These are phyloP conservation scores for Periophthalmus modestus DNA, from an alignment of 2,113 vertebrate species.

Conservation along the genomic window DNA sequence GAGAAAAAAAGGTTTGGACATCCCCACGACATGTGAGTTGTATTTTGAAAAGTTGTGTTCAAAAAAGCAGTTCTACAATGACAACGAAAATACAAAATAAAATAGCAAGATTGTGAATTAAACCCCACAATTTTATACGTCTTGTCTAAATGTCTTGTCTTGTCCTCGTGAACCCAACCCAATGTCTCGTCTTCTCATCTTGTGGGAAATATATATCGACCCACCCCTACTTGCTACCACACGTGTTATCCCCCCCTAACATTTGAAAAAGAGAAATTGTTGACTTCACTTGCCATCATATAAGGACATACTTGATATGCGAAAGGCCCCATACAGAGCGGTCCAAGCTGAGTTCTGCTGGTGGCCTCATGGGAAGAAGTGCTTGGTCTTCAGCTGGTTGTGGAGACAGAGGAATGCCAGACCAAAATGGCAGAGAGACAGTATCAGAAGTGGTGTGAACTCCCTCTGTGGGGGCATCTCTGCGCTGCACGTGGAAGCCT, in stretches of 20 bases:
- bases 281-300: neutral
- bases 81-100: too few relatives aligned
- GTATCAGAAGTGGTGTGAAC: constrained; percentile 24
- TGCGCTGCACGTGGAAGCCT: constrained; percentile 51
- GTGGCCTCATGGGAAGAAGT: constrained; percentile 74
- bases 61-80: too few relatives aligned
- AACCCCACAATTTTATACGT: too few relatives aligned
- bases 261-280: neutral
- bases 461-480: constrained; percentile 66
- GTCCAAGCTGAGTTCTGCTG: constrained; percentile 65
- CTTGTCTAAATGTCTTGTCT: too few relatives aligned
- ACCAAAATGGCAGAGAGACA: constrained; percentile 40
- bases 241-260: neutral
- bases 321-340: constrained; percentile 78
- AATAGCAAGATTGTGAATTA: too few relatives aligned
- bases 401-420: constrained; percentile 44
- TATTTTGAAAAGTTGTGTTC: too few relatives aligned
- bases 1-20: too few relatives aligned
- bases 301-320: constrained; percentile 70
- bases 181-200: too few relatives aligned
- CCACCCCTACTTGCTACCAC: neutral
- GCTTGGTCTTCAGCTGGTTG: constrained; percentile 53
- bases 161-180: too few relatives aligned
- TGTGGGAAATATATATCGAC: too few relatives aligned
- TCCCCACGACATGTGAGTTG: too few relatives aligned